Evolutionary conservation across 2,113 vertebrate genomes (phyloP).

Genomic region (Anguilla rostrata): DNA sequence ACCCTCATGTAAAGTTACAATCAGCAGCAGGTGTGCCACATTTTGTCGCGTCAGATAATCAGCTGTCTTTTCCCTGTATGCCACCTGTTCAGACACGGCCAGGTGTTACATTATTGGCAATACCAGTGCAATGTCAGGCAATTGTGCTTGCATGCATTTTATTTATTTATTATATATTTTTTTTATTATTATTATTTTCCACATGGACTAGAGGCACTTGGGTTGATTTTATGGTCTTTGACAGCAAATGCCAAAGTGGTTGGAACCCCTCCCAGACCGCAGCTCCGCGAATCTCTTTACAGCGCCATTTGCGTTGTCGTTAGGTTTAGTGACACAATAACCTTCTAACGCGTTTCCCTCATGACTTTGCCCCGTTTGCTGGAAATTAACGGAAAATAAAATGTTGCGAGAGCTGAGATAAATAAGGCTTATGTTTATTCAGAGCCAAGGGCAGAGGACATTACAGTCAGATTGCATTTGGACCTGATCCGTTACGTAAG

Average conservation of each 20-base stretch:
- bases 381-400: not conserved
- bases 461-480: not conserved
- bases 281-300: not conserved
- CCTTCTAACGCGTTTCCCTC: not conserved
- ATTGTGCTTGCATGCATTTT: not conserved
- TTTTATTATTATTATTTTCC: too few relatives aligned
- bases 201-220: not conserved
- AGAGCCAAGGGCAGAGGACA: not conserved
- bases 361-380: not conserved
- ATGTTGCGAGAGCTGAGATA: not conserved
- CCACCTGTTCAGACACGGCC: not conserved
- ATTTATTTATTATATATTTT: too few relatives aligned
- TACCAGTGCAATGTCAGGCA: not conserved
- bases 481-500: not conserved
- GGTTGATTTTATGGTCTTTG: not conserved
- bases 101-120: not conserved
- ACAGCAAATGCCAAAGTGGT: not conserved
- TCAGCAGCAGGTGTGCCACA: not conserved
- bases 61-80: not conserved
- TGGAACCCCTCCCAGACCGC: not conserved
- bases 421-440: not conserved
- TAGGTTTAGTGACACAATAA: not conserved
- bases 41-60: not conserved
- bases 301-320: not conserved
- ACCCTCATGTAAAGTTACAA: too few relatives aligned